phyloP scores from a whole-genome alignment of 2,113 vertebrate species.

The Callaeas wilsoni region DNA sequence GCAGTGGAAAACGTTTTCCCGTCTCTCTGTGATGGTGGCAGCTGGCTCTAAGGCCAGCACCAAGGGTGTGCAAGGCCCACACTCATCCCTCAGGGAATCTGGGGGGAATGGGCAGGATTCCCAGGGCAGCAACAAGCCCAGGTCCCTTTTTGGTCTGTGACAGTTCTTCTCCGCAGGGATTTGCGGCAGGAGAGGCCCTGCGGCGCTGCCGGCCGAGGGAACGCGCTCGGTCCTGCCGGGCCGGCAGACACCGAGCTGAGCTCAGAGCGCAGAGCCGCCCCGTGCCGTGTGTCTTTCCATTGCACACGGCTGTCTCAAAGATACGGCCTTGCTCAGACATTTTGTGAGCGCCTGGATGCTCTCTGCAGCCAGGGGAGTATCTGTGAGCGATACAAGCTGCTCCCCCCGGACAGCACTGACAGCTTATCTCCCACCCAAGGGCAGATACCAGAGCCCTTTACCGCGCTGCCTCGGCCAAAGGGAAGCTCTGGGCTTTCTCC shows the following conservation, averaged over 20 bases:
- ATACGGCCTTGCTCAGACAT: neutral
- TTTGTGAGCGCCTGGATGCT: neutral
- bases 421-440: neutral
- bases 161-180: neutral
- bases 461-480: neutral
- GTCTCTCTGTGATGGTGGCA: neutral
- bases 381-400: neutral
- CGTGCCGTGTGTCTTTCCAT: neutral
- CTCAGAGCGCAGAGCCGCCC: neutral
- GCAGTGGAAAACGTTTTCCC: neutral
- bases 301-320: neutral
- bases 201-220: neutral
- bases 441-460: neutral
- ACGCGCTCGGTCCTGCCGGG: too few species aligned
- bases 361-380: neutral
- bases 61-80: neutral
- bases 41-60: neutral
- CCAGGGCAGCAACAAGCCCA: neutral
- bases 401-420: neutral
- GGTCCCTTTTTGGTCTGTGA: neutral
- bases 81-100: fast-evolving
- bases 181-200: neutral
- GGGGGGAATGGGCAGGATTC: neutral
- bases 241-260: too few species aligned
- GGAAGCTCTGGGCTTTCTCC: neutral